Evolutionary conservation across 1,140 invertebrate genomes (phyloP), one percentile per base, ranked within the genome.

Genomic region (Armadillidium nasatum): DNA sequence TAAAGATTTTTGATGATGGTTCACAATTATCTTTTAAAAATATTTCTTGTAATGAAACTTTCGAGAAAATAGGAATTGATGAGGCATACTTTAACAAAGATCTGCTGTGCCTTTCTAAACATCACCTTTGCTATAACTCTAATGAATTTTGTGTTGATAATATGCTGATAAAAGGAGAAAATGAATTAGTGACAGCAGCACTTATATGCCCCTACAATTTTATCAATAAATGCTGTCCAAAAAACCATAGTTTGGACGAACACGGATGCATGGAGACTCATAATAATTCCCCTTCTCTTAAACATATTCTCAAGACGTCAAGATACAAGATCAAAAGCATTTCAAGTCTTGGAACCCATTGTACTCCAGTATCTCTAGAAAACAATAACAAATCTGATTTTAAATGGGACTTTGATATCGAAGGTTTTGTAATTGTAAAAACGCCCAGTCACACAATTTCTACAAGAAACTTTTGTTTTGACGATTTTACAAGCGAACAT

Each of bases 271-370:
- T 19, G 50, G 19, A 60, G 19, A 19, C 50, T 3, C 1, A 15
- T 7, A 60, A 60, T 15, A 13, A 60, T 15, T 60, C 50, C 1
- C 50, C 7, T 60, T 60, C 50, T 13, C 50, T 60, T 19, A 19
- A 3, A 60, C 50, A 60, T 60, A 60, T 60, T 60, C 50, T 60
- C 11, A 60, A 60, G 7, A 60, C 11, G 1, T 60, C 50, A 19
- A 60, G 50, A 60, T 60, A 60, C 50, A 13, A 60, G 50, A 19
- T 60, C 11, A 60, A 60, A 60, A 60, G 50, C 19, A 60, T 60
- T 19, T 60, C 50, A 19, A 13, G 7, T 19, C 50, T 60, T 1
- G 50, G 50, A 15, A 15, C 50, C 3, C 50, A 60, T 3, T 60
- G 50, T 7, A 60, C 11, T 19, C 50, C 50, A 60, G 19, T 60